These are phyloP conservation scores for Phallusia fumigata DNA, from an alignment of 23 tunicate genomes.

Conservation along the genomic window DNA sequence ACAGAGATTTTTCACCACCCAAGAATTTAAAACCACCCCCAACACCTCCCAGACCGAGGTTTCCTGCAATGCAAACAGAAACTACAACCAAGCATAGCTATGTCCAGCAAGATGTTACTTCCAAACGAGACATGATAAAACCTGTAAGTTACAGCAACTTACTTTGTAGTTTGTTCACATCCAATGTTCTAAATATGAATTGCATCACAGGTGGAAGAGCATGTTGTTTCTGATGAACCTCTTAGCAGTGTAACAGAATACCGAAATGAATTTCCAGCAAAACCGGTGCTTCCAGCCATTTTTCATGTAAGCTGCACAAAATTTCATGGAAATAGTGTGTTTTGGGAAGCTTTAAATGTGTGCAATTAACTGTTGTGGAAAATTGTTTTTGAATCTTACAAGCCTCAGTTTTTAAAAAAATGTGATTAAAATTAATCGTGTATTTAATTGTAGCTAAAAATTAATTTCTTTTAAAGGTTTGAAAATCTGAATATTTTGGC, in stretches of 20 bases:
- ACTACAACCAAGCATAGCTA: slow-evolving; percentile 63
- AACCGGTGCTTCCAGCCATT: slow-evolving; percentile 59
- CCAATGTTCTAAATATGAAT: neutral
- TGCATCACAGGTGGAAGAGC: slow-evolving; percentile 49
- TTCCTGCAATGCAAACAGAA: slow-evolving; percentile 67
- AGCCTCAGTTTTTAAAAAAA: too few relatives aligned
- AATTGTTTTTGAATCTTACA: too few relatives aligned
- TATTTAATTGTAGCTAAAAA: too few relatives aligned
- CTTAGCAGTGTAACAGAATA: slow-evolving; percentile 53
- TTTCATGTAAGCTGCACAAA: slow-evolving; percentile 39
- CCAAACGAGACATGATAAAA: slow-evolving; percentile 54
- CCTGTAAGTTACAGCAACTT: slow-evolving; percentile 40
- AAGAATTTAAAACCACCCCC: slow-evolving; percentile 46
- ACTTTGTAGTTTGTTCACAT: too few relatives aligned
- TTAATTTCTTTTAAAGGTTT: too few relatives aligned
- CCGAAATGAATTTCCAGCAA: slow-evolving; percentile 53
- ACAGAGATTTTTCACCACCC: slow-evolving; percentile 46
- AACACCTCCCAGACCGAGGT: slow-evolving; percentile 35
- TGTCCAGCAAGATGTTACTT: slow-evolving; percentile 44
- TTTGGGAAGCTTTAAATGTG: too few relatives aligned
- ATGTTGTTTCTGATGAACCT: slow-evolving; percentile 61
- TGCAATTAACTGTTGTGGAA: too few relatives aligned
- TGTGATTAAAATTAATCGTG: too few relatives aligned
- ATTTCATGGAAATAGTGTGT: too few relatives aligned
- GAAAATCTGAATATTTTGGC: too few relatives aligned